These are phyloP conservation scores for Molanna angustata DNA, from an alignment of 2,888 invertebrate genomes.

Conservation along the genomic window DNA sequence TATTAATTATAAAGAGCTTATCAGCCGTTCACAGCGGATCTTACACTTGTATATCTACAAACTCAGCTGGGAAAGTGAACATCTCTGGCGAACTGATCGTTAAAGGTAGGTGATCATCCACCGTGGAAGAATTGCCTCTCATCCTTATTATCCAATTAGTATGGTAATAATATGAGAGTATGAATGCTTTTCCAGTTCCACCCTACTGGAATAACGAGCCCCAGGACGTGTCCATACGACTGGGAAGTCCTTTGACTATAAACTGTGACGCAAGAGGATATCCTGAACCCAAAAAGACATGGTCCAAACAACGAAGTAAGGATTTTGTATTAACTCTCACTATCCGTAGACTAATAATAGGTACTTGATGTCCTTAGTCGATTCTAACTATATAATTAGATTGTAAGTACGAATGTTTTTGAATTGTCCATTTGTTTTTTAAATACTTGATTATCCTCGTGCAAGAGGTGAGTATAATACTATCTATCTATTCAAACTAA, in stretches of 20 bases:
- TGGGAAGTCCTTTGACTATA: slow-evolving; percentile 70
- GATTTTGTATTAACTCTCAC: too few species aligned
- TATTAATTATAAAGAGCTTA: slow-evolving; percentile 68
- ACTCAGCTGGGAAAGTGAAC: slow-evolving; percentile 69
- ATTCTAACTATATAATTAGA: too few species aligned
- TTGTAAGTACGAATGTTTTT: too few species aligned
- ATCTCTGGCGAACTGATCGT: slow-evolving; percentile 69
- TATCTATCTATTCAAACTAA: too few species aligned
- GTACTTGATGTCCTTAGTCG: too few species aligned
- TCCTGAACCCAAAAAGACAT: slow-evolving; percentile 70
- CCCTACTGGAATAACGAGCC: slow-evolving; percentile 77
- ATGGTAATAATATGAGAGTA: not conserved
- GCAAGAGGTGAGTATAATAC: too few species aligned
- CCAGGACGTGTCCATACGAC: slow-evolving; percentile 66
- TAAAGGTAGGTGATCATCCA: slow-evolving; percentile 65
- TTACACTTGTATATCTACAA: slow-evolving; percentile 71
- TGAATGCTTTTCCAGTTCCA: slow-evolving; percentile 57
- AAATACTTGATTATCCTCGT: too few species aligned
- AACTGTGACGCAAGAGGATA: slow-evolving; percentile 78
- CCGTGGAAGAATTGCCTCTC: too few species aligned
- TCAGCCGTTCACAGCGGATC: slow-evolving; percentile 66
- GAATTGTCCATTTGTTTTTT: too few species aligned
- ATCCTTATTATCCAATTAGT: too few species aligned
- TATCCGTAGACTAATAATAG: too few species aligned
- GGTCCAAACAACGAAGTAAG: slow-evolving; percentile 71